A percentile compares a stretch with the other conserved stretches of the same genome.
phyloP scores from a whole-genome alignment of 2,113 vertebrate species.

The Otolemur garnettii region DNA sequence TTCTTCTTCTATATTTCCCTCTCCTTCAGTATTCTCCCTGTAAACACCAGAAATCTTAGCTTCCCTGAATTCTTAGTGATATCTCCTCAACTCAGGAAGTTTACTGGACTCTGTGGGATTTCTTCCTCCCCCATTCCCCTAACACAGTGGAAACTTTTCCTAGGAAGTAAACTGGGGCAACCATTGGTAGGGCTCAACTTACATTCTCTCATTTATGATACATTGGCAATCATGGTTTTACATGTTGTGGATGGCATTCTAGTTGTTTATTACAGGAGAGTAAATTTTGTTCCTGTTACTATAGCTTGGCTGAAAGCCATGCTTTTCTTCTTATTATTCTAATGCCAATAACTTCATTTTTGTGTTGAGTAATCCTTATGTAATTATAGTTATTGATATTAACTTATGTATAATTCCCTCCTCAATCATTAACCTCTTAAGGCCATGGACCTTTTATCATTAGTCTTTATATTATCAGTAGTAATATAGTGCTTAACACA shows the following conservation, averaged over 20 bases:
- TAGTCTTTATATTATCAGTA: slow-evolving; percentile 6
- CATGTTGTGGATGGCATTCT: neutral
- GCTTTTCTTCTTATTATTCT: slow-evolving; percentile 26
- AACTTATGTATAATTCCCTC: neutral
- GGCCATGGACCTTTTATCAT: neutral
- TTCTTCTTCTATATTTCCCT: neutral
- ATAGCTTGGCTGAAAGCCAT: neutral
- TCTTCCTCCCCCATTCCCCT: neutral
- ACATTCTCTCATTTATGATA: neutral
- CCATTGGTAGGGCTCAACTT: neutral
- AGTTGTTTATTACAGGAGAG: neutral
- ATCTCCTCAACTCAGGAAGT: neutral
- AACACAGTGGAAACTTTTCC: neutral
- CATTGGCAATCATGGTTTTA: neutral
- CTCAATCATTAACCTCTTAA: slow-evolving; percentile 25
- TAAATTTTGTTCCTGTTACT: neutral
- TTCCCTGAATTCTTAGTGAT: neutral
- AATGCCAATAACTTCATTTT: neutral
- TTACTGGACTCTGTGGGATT: neutral
- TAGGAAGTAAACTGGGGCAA: neutral
- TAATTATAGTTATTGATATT: slow-evolving; percentile 43
- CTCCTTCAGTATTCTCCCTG: neutral
- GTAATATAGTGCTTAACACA: neutral
- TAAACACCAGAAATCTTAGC: neutral
- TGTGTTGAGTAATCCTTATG: neutral